These are phyloP conservation scores for Chrysaora quinquecirrha DNA, from an alignment of 30 jellyfish, hydroid and myxozoan genomes.

Conservation along the genomic window DNA sequence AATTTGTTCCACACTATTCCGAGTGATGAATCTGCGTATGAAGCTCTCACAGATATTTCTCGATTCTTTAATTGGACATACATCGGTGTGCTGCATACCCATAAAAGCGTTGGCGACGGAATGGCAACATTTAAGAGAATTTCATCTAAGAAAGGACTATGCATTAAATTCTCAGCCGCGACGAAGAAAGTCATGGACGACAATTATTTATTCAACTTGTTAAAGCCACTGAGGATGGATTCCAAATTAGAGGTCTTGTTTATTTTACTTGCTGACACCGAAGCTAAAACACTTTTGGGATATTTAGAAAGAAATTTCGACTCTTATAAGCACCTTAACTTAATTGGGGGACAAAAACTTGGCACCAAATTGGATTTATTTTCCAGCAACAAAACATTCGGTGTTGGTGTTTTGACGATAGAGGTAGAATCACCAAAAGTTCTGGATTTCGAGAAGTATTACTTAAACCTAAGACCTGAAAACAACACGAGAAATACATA, in stretches of 20 bases:
- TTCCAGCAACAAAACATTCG: constrained; percentile 26
- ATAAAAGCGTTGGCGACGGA: constrained; percentile 51
- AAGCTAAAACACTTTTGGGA: constrained; percentile 33
- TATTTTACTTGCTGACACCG: constrained; percentile 55
- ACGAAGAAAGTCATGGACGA: constrained; percentile 10
- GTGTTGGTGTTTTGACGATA: constrained; percentile 51
- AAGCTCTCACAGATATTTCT: constrained; percentile 56
- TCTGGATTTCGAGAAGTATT: constrained; percentile 52
- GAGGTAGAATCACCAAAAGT: constrained; percentile 42
- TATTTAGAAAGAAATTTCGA: constrained; percentile 27
- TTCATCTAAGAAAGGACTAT: constrained; percentile 27
- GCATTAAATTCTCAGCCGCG: constrained; percentile 46
- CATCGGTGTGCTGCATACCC: constrained; percentile 64
- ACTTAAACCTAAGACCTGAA: constrained; percentile 47
- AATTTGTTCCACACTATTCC: constrained; percentile 80
- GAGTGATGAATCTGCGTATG: constrained; percentile 20
- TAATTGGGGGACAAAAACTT: constrained; percentile 50
- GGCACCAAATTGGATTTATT: constrained; percentile 54
- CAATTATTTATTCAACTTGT: constrained; percentile 2
- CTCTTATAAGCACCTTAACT: constrained; percentile 26
- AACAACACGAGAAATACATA: constrained; percentile 53
- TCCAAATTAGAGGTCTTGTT: constrained; percentile 32
- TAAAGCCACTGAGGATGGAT: constrained; percentile 7
- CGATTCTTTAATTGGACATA: constrained; percentile 66
- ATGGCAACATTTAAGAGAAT: constrained; percentile 16